These are phyloP conservation scores for Synchiropus splendidus DNA, from an alignment of 2,113 vertebrate species.

Conservation along the genomic window DNA sequence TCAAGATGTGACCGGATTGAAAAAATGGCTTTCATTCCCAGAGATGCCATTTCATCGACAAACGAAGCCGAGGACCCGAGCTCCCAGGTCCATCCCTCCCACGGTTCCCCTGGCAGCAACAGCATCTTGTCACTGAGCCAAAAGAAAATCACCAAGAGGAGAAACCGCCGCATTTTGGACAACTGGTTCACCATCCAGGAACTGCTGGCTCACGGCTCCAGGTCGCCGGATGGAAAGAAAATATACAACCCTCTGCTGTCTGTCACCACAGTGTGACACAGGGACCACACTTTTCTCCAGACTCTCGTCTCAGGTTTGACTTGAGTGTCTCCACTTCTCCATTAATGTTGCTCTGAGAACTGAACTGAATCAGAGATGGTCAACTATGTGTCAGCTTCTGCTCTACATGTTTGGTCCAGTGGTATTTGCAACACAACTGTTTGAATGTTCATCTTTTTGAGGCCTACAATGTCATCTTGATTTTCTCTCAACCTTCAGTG, in stretches of 20 bases:
- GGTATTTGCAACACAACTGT: too few species aligned
- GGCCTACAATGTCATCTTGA: too few species aligned
- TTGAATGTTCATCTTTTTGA: too few species aligned
- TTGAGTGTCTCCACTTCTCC: too few species aligned
- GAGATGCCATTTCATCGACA: conserved; percentile 25
- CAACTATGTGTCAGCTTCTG: too few species aligned
- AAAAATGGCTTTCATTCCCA: conserved; percentile 20
- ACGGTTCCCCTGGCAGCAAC: conserved; percentile 8
- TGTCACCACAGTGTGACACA: conserved; percentile 77
- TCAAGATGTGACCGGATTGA: background rate
- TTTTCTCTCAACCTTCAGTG: too few species aligned
- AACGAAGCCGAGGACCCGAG: conserved; percentile 19
- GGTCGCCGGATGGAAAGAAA: conserved; percentile 70
- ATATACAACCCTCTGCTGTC: conserved; percentile 78
- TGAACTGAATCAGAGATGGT: too few species aligned
- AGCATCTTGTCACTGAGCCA: conserved; percentile 74
- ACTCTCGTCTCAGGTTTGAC: too few species aligned
- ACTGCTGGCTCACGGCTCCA: conserved; percentile 75
- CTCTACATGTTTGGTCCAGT: too few species aligned
- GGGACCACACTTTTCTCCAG: too few species aligned
- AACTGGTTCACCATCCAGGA: conserved; percentile 88
- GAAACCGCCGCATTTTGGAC: conserved; percentile 76
- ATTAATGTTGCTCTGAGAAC: too few species aligned
- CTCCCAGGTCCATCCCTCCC: conserved; percentile 33
- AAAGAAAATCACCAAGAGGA: conserved; percentile 70